A percentile compares a stretch with the other conserved stretches of the same genome.
Conservation (phyloP, 2,113 vertebrate genomes). For the Cynoglossus semilaevis region DNA sequence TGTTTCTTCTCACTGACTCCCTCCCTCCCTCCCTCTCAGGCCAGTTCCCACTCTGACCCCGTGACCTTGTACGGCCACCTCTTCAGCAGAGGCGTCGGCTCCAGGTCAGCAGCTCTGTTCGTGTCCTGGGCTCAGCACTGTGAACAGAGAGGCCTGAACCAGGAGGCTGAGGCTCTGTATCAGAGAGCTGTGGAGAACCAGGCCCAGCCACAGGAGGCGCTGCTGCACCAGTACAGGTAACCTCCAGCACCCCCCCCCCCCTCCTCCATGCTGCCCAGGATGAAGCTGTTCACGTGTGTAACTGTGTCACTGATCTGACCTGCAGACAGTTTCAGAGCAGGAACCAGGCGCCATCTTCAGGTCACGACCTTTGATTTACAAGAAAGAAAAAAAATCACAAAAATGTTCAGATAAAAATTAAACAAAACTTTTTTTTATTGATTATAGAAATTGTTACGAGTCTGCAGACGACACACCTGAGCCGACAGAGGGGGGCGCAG, state of each 20-base stretch:
- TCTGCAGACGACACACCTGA: conserved; percentile 68
- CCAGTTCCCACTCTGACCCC: conserved; percentile 73
- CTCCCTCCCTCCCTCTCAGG: conserved; percentile 63
- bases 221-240: conserved; percentile 80
- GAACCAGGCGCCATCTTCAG: conserved; percentile 42
- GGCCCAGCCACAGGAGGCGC: conserved; percentile 74
- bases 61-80: conserved; percentile 73
- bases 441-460: conserved; percentile 52
- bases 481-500: conserved; percentile 69
- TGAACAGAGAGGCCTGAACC: conserved; percentile 65
- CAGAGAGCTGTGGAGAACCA: conserved; percentile 78
- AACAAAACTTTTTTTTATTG: background rate
- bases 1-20: background rate
- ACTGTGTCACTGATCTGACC: conserved; percentile 9
- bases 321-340: conserved; percentile 76
- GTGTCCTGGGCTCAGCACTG: conserved; percentile 80
- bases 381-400: too few species aligned
- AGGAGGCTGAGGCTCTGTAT: conserved; percentile 72
- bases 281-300: too few species aligned
- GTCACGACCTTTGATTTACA: conserved; percentile 52
- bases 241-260: background rate
- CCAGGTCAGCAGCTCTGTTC: conserved; percentile 72
- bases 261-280: too few species aligned
- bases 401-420: background rate
- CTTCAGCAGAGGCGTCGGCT: conserved; percentile 77